These are phyloP conservation scores for Coturnix japonica DNA, from an alignment of 2,113 vertebrate genomes.

Conservation along the genomic window DNA sequence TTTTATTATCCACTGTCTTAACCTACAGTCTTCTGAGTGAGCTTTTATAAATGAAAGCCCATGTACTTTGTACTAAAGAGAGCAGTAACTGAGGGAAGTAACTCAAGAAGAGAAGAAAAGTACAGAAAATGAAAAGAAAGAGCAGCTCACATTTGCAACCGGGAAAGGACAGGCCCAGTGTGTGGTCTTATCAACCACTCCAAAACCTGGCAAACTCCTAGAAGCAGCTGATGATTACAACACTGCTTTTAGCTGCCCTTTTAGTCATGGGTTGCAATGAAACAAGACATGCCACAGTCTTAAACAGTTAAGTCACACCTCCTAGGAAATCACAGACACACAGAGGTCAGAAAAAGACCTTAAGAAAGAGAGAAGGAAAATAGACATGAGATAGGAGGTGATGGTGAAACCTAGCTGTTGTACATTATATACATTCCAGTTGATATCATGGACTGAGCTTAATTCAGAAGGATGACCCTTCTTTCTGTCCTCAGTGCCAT, in stretches of 20 bases:
- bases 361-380: background rate
- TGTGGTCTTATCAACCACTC: constrained; percentile 49
- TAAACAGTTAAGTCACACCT: constrained; percentile 45
- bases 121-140: background rate
- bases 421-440: background rate
- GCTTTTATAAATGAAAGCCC: background rate
- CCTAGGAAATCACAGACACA: background rate
- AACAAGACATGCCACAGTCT: constrained; percentile 12
- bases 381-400: constrained; percentile 37
- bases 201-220: constrained; percentile 46
- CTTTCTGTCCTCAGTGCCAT: background rate
- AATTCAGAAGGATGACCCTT: background rate
- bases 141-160: background rate
- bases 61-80: background rate
- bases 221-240: background rate
- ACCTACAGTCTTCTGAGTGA: background rate
- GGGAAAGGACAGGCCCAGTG: background rate
- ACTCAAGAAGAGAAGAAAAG: background rate
- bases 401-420: background rate
- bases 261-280: constrained; percentile 39
- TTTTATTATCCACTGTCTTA: background rate
- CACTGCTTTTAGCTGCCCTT: constrained; percentile 67
- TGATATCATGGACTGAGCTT: background rate
- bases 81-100: background rate
- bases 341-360: constrained; percentile 44